phyloP scores from a whole-genome alignment of 1,140 invertebrate genomes.

The Ceratitis capitata region DNA sequence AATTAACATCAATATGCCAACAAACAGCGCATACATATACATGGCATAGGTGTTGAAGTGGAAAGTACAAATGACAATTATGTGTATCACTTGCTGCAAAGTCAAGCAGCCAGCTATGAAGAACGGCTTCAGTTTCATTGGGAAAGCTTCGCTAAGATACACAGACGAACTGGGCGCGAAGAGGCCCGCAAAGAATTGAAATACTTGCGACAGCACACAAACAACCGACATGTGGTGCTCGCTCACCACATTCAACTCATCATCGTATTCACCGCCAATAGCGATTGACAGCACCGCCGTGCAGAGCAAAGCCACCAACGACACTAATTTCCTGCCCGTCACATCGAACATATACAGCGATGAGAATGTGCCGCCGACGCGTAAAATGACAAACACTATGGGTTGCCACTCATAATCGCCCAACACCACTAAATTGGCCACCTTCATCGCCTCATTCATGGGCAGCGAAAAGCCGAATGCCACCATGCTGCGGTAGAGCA shows the following conservation, averaged over 20 bases:
- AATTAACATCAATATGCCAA: not conserved
- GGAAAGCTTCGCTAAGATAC: constrained; percentile 56
- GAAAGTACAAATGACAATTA: constrained; percentile 43
- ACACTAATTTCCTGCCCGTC: constrained; percentile 49
- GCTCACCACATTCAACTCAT: not conserved
- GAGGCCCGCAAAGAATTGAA: constrained; percentile 57
- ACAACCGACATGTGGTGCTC: constrained; percentile 49
- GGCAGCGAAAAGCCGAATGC: constrained; percentile 56
- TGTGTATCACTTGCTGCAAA: constrained; percentile 47
- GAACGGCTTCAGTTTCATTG: constrained; percentile 49
- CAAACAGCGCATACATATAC: constrained; percentile 13
- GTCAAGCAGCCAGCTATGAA: constrained; percentile 51
- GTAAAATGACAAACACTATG: constrained; percentile 48
- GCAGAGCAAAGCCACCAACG: constrained; percentile 49
- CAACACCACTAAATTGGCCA: constrained; percentile 40
- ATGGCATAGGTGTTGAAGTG: not conserved
- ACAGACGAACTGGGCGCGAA: constrained; percentile 46
- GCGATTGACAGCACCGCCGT: constrained; percentile 52
- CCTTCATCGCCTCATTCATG: constrained; percentile 43
- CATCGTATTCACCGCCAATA: constrained; percentile 50
- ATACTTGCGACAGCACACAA: constrained; percentile 48
- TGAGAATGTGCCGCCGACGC: constrained; percentile 47
- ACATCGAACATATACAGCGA: constrained; percentile 48
- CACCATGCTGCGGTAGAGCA: constrained; percentile 56
- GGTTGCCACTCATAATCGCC: constrained; percentile 50